A percentile compares a stretch with the other conserved stretches of the same genome.
phyloP scores from a whole-genome alignment of 1,140 invertebrate species.

The Drosophila pectinifera region DNA sequence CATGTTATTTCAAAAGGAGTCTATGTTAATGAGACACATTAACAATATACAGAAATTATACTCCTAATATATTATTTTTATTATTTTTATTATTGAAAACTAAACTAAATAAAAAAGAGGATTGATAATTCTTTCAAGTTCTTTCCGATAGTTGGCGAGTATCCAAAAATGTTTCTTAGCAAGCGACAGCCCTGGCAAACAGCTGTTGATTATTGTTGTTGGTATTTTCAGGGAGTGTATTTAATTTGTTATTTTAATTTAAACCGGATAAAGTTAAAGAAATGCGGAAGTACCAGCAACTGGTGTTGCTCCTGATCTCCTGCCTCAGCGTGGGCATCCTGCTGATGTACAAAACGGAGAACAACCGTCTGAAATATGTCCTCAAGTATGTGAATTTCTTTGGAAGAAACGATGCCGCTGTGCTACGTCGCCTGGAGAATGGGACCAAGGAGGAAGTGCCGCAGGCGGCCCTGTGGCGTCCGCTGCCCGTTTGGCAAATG shows the following conservation, averaged over 20 bases:
- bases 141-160: background rate
- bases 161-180: background rate
- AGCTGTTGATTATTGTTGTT: conserved; percentile 18
- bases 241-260: conserved; percentile 25
- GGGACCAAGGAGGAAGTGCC: conserved; percentile 62
- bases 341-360: conserved; percentile 90
- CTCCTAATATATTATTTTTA: background rate
- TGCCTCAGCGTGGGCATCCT: conserved; percentile 87
- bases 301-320: conserved; percentile 87
- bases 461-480: conserved; percentile 82
- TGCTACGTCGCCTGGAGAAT: conserved; percentile 71
- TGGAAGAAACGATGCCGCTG: conserved; percentile 85
- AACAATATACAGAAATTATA: too few relatives aligned
- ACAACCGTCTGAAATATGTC: conserved; percentile 89
- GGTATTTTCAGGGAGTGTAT: conserved; percentile 19
- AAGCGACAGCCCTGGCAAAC: conserved; percentile 9
- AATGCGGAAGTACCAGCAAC: conserved; percentile 90
- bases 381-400: conserved; percentile 90
- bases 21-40: too few relatives aligned
- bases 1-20: too few relatives aligned
- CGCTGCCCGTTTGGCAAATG: conserved; percentile 86
- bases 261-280: background rate
- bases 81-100: background rate
- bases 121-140: background rate
- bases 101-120: too few relatives aligned